These are phyloP conservation scores for Phasianus colchicus DNA, from an alignment of 2,113 vertebrate species.

Conservation along the genomic window DNA sequence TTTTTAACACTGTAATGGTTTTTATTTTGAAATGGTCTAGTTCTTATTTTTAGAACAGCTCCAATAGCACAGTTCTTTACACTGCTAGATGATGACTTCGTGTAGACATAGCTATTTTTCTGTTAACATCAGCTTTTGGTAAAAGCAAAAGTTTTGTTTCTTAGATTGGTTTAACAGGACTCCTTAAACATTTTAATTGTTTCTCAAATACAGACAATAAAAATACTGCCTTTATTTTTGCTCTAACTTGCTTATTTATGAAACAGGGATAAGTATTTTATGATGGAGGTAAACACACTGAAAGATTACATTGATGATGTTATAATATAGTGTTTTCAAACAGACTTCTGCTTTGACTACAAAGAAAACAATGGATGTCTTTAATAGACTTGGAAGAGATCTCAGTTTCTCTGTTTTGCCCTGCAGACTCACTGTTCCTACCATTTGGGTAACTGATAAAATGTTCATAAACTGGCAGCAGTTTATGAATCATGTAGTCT, in stretches of 20 bases:
- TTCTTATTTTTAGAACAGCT: neutral
- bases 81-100: neutral
- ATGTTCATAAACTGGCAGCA: neutral
- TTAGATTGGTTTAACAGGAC: neutral
- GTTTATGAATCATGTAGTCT: conserved; percentile 5
- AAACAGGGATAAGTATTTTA: neutral
- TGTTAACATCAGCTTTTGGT: neutral
- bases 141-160: neutral
- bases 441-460: neutral
- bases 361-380: neutral
- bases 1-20: neutral
- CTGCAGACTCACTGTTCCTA: neutral
- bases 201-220: neutral
- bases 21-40: neutral
- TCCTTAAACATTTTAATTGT: neutral
- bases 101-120: neutral
- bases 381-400: neutral
- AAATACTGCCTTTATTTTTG: neutral
- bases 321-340: neutral
- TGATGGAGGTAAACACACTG: neutral
- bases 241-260: neutral
- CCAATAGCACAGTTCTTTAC: neutral
- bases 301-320: neutral
- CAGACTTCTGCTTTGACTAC: neutral
- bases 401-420: neutral